Evolutionary conservation across 2,797 vertebrate genomes (phyloP).

Genomic region (Danio kyathit): DNA sequence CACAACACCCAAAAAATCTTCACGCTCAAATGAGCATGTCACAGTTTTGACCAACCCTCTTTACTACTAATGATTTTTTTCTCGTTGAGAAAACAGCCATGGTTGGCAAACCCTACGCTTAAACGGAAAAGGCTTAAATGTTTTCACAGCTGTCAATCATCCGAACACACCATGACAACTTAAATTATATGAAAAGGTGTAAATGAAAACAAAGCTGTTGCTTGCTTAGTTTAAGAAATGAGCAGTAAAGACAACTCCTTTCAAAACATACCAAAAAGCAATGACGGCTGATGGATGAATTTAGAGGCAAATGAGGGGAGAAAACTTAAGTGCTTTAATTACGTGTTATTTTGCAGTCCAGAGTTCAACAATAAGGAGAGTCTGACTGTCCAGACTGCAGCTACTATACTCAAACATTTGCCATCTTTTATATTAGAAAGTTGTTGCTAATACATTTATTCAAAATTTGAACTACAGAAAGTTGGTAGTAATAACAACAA

Average conservation of each 20-base stretch:
- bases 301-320: neutral
- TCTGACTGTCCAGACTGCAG: neutral
- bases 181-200: slow-evolving; percentile 71
- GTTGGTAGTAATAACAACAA: neutral
- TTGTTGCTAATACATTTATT: neutral
- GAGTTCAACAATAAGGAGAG: neutral
- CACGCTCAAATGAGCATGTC: slow-evolving; percentile 52
- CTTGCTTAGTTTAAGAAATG: slow-evolving; percentile 7
- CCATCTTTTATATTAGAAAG: neutral
- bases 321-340: neutral
- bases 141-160: slow-evolving; percentile 80
- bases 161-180: slow-evolving; percentile 75
- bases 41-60: slow-evolving; percentile 46
- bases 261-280: neutral
- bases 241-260: neutral
- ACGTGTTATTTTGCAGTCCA: neutral
- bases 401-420: neutral
- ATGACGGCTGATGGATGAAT: slow-evolving; percentile 3
- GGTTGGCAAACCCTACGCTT: slow-evolving; percentile 61
- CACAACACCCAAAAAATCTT: slow-evolving; percentile 61
- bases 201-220: slow-evolving; percentile 70
- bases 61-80: slow-evolving; percentile 61
- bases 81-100: slow-evolving; percentile 69
- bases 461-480: neutral
- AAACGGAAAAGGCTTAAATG: slow-evolving; percentile 67